Conservation (phyloP, 2,113 vertebrate genomes). For the Aldabrachelys gigantea region DNA sequence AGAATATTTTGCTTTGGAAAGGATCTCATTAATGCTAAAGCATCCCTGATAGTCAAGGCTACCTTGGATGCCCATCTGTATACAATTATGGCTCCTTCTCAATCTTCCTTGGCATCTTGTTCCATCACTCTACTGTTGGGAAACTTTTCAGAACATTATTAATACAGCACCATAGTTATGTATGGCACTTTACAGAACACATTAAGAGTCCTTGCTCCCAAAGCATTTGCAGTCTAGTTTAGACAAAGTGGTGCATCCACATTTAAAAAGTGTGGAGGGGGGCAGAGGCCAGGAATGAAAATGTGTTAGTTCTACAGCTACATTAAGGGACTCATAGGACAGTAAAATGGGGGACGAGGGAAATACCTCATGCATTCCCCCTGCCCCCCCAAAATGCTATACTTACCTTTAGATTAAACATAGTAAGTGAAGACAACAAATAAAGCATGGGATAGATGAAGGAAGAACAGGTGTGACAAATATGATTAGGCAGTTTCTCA, state of each 20-base stretch:
- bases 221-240: not conserved
- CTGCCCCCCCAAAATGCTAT: not conserved
- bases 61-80: not conserved
- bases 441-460: not conserved
- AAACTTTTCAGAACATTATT: not conserved
- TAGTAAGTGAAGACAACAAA: not conserved
- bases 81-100: not conserved
- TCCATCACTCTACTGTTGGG: not conserved
- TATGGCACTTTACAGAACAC: not conserved
- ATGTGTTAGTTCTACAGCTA: not conserved
- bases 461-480: not conserved
- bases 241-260: not conserved
- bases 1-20: not conserved
- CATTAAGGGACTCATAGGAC: not conserved
- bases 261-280: not conserved
- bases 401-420: not conserved
- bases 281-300: not conserved
- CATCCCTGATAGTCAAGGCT: not conserved
- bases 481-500: not conserved
- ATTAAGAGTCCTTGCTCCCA: not conserved
- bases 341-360: not conserved
- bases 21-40: not conserved
- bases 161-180: not conserved
- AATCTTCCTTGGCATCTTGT: not conserved
- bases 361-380: not conserved